These are phyloP conservation scores for Trematomus loennbergii DNA, from an alignment of 2,113 vertebrate species.

Conservation along the genomic window DNA sequence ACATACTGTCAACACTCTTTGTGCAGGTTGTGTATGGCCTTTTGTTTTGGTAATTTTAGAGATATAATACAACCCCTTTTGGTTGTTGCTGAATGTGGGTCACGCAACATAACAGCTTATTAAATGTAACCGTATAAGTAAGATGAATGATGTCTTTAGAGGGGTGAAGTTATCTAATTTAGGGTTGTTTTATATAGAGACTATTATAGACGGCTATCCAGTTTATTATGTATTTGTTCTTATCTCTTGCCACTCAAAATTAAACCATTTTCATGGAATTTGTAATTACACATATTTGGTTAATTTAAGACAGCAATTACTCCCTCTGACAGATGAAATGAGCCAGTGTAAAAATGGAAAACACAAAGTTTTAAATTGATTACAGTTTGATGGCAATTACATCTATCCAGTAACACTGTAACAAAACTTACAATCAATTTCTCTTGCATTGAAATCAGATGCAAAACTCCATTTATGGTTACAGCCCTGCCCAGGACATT, in stretches of 20 bases:
- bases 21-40: neutral
- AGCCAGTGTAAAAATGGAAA: neutral
- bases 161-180: neutral
- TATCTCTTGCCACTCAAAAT: neutral
- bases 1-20: neutral
- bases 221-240: neutral
- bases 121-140: neutral
- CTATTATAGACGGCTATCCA: neutral
- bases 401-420: neutral
- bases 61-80: neutral
- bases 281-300: neutral
- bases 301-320: slow-evolving; percentile 1
- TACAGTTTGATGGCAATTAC: neutral
- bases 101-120: neutral
- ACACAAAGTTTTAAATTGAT: neutral
- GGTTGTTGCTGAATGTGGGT: neutral
- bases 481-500: neutral
- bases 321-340: neutral
- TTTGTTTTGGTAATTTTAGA: slow-evolving; percentile 1
- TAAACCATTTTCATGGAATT: neutral
- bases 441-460: neutral
- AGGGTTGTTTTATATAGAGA: neutral
- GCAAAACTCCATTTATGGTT: neutral
- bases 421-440: neutral
- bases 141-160: no score